Conservation (phyloP, 2,888 invertebrate species). For the Sepioteuthis lessoniana region DNA sequence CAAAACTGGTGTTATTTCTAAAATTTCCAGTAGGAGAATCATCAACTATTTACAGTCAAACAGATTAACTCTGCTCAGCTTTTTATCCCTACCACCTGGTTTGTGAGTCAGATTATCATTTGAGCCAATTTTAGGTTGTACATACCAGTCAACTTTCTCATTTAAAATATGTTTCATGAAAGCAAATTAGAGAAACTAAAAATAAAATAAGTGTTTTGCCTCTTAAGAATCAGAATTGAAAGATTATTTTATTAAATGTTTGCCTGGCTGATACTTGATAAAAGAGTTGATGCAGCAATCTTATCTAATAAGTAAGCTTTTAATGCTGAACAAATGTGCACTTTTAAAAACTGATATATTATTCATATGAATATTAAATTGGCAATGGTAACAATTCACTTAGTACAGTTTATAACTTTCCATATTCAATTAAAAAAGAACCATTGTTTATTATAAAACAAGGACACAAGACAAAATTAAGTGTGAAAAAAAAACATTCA, state of each 20-base stretch:
- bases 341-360: no score
- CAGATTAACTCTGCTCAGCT: conserved; percentile 74
- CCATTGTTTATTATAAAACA: background rate
- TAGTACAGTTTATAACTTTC: background rate
- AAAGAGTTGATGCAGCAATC: background rate
- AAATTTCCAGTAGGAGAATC: background rate
- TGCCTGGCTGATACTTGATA: background rate
- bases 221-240: background rate
- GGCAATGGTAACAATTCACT: background rate
- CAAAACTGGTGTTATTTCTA: background rate
- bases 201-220: background rate
- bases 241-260: background rate
- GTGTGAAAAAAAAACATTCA: background rate
- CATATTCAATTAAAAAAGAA: background rate
- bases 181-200: background rate
- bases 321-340: no score
- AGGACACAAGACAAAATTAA: background rate
- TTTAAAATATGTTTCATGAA: conserved; percentile 54
- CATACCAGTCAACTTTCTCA: conserved; percentile 77
- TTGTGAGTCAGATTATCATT: conserved; percentile 88
- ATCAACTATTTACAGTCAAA: background rate
- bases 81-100: conserved; percentile 91
- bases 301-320: no score
- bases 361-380: no score
- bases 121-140: conserved; percentile 92